Evolutionary conservation across 1,140 invertebrate genomes (phyloP), one percentile per base, ranked within the genome.

Genomic region (Aphis craccivora): DNA sequence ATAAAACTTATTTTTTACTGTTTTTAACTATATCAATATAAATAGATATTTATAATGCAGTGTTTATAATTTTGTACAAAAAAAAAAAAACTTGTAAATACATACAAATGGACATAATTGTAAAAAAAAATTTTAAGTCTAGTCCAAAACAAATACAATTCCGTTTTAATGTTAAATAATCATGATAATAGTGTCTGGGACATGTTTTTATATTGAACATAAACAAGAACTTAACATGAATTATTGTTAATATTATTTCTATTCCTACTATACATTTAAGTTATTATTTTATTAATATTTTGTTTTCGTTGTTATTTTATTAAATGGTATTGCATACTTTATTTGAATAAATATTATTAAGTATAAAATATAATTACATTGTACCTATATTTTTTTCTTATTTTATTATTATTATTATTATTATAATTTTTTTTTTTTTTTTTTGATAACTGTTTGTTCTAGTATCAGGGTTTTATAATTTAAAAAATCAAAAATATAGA

Each of bases 281-380:
- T 37, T 53, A 84, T 53, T n/a, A n/a, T n/a, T n/a, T 81, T 91
- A 83, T 91, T 91, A 53, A 84, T 93, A 30, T 30, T 67, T 91
- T 93, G 35, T 93, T 93, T 40, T 86, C 43, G 81, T 93, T 93
- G 40, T 93, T 93, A 45, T 90, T 90, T 90, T 90, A 89, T 90
- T 60, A 25, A 92, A 40, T 22, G 20, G 90, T 81, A 40, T 4
- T 84, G 91, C 45, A 51, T 76, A 53, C n/a, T 83, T n/a, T 51
- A 48, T 83, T 91, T 51, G 1, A 83, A 45, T 43, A 48, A 81
- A 45, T 55, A 67, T 53, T 60, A 30, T 37, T 89, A 53, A 53
- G 18, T 37, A 22, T 35, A 35, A 22, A 55, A 89, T 53, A n/a
- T n/a, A 37, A 89, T 20, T 23, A 14, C 43, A 51, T 84, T 40